phyloP scores from a whole-genome alignment of 2,113 vertebrate species.

The Nyctereutes procyonoides region DNA sequence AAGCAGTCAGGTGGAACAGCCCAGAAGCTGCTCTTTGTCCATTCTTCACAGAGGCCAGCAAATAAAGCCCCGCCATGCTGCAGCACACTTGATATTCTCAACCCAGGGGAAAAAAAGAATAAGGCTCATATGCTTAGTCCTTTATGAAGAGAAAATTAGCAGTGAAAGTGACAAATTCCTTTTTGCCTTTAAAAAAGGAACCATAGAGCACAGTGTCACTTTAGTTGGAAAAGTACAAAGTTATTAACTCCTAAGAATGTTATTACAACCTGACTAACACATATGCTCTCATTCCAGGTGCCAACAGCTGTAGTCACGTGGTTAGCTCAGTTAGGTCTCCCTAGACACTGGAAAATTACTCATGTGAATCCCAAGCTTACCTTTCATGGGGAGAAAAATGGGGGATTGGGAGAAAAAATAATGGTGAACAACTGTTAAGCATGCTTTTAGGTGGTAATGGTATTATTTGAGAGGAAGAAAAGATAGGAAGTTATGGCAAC shows the following conservation, averaged over 20 bases:
- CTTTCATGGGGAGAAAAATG: not conserved
- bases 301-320: not conserved
- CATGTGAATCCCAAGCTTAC: not conserved
- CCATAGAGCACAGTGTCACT: not conserved
- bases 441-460: not conserved
- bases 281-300: not conserved
- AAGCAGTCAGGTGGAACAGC: not conserved
- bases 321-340: not conserved
- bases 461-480: not conserved
- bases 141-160: not conserved
- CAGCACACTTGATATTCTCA: not conserved
- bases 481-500: not conserved
- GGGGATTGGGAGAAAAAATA: not conserved
- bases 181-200: not conserved
- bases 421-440: not conserved
- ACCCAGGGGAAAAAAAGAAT: not conserved
- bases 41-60: not conserved
- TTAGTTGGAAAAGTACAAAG: conserved; percentile 10
- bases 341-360: not conserved
- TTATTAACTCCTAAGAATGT: not conserved
- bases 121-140: not conserved
- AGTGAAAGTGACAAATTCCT: not conserved
- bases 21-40: not conserved
- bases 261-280: not conserved
- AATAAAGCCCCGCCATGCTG: not conserved